A percentile compares a stretch with the other conserved stretches of the same genome.
Conservation (phyloP, 2,888 invertebrate species). For the Heliconius cydno region DNA sequence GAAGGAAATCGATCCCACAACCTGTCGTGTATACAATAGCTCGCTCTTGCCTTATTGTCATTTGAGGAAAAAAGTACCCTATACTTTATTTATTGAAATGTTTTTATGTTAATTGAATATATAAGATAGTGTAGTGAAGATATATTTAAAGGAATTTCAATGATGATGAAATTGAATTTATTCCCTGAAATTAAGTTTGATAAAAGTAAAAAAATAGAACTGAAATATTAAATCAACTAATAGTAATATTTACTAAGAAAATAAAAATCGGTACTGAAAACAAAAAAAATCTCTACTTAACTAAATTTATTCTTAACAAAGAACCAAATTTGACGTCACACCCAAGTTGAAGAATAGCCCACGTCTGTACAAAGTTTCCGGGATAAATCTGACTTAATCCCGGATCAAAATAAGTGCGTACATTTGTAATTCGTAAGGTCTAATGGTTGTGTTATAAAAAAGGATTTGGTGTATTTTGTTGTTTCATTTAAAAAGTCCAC, state of each 20-base stretch:
- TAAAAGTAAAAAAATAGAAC: not conserved
- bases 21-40: not conserved
- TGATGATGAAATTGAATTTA: no score
- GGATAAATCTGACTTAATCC: conserved; percentile 40
- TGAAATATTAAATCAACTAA: no score
- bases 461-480: conserved; percentile 1
- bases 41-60: no score
- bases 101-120: no score
- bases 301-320: not conserved
- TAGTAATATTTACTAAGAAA: not conserved
- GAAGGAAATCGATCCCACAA: not conserved
- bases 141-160: no score
- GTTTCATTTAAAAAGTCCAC: not conserved
- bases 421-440: conserved; percentile 42
- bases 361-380: conserved; percentile 29
- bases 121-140: no score
- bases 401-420: conserved; percentile 39
- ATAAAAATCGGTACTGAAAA: not conserved
- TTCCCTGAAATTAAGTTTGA: not conserved
- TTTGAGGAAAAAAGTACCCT: no score
- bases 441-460: conserved; percentile 34
- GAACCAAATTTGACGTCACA: conserved; percentile 12
- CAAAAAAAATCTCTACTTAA: not conserved
- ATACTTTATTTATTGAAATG: no score
- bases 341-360: conserved; percentile 11